Base-by-base conservation (phyloP, 2,113 vertebrate genomes). In the Chrysochloris asiatica region DNA sequence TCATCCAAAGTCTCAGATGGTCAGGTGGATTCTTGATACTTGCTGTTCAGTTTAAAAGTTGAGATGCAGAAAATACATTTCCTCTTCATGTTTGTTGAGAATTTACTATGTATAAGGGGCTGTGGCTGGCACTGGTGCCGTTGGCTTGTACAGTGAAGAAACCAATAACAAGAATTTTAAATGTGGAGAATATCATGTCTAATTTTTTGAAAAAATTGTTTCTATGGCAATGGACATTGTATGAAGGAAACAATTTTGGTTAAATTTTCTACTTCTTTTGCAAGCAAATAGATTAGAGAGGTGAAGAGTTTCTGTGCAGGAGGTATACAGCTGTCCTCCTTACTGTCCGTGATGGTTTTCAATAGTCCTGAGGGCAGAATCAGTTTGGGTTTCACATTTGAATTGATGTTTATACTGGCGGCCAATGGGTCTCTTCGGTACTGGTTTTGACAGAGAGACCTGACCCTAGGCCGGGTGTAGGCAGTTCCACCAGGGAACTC, bases 301-400 rank as follows among this genome's bases (percentile, higher is more conserved):
- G 28, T 65, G 36, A 93, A 86, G 78, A 71, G 38, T 88, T 83
- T 83, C 41, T 81, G 47, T 38, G 38, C 24, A 93, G 77, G 41
- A 43, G 67, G 28, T 9, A 6, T 41, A 80, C 43, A n/a, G 8
- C 38, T 76, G 11, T 48, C 38, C 36, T 79, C 28, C 30, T 69
- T 0, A 0, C 14, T n/a, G 43, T n/a, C n/a, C 28, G 17, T 9
- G 10, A 38, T 28, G 10, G 59, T 91, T 83, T 91, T 89, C 76
- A 86, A 56, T 82, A 86, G 38, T 22, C 28, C 19, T 48, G 81
- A 79, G 88, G 83, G 45, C 63, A 83, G 69, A 76, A 83, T 47
- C 83, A 47, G 76, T 87, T 95, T 80, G 77, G 69, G 76, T 76
- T 91, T 89, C 36, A 65, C 45, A 73, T 79, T 59, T 84, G 77